These are phyloP conservation scores for Amphipoea oculea DNA, from an alignment of 2,888 invertebrate genomes.

Conservation along the genomic window DNA sequence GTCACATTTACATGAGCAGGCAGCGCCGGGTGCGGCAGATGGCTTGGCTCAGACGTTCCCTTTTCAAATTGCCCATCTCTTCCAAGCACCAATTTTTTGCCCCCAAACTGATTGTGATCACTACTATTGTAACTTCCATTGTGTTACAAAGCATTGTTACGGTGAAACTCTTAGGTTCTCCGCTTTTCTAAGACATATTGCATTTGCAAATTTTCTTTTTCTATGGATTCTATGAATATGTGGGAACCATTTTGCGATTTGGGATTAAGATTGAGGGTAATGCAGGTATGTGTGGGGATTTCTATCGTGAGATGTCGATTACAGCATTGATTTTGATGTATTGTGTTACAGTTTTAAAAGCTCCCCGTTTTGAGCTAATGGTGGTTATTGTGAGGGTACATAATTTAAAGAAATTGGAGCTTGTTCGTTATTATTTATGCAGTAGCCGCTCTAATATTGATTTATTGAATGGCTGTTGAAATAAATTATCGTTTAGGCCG, in stretches of 20 bases:
- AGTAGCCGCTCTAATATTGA: slow-evolving; percentile 55
- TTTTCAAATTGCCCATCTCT: slow-evolving; percentile 86
- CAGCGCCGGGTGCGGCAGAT: slow-evolving; percentile 86
- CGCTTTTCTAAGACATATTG: slow-evolving; percentile 78
- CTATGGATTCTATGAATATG: slow-evolving; percentile 75
- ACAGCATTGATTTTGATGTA: slow-evolving; percentile 60
- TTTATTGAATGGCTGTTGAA: slow-evolving; percentile 44
- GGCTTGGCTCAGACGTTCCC: slow-evolving; percentile 79
- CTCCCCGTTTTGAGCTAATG: slow-evolving; percentile 52
- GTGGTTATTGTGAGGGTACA: slow-evolving; percentile 43
- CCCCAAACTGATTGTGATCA: slow-evolving; percentile 85
- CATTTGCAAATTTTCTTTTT: slow-evolving; percentile 82
- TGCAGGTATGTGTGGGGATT: slow-evolving; percentile 56
- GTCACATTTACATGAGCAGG: slow-evolving; percentile 73
- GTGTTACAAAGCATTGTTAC: slow-evolving; percentile 80
- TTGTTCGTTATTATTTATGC: slow-evolving; percentile 55
- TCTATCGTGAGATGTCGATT: slow-evolving; percentile 61
- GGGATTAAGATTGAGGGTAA: slow-evolving; percentile 77
- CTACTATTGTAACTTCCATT: slow-evolving; percentile 81
- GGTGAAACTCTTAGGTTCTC: slow-evolving; percentile 81
- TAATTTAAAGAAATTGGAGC: slow-evolving; percentile 41
- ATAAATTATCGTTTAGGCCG: slow-evolving; percentile 32
- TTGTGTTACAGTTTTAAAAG: slow-evolving; percentile 65
- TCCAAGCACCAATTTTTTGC: slow-evolving; percentile 79
- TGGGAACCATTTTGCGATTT: slow-evolving; percentile 80